Base-by-base conservation (phyloP, 2,113 vertebrate species). In the Larimichthys crocea region DNA sequence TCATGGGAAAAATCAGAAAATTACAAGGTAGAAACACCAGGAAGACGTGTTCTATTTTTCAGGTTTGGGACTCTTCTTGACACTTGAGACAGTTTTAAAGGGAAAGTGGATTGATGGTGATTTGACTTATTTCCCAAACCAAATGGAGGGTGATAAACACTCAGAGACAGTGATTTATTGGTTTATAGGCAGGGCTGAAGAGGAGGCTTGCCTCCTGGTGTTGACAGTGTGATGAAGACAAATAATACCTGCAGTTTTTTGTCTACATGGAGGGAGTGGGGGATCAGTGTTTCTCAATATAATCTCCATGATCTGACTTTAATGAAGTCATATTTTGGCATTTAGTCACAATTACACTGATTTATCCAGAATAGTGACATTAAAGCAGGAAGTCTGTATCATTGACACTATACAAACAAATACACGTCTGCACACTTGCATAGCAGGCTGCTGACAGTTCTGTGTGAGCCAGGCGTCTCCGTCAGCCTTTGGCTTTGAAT, bases 401-500 rank as follows among this genome's bases (percentile, higher is more conserved):
- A 31, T 31, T 69, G 29, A 59, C 0, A 46, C 44, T 31, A 20
- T 50, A 49, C 24, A 77, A 66, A 16, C 52, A 66, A 61, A 72
- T 40, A 15, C 59, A 62, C 11, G 1, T 44, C 57, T 79, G 44
- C 35, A 62, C 26, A 50, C 3, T 26, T 0, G 29, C 71, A 46
- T 12, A 75, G 24, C n/a, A 48, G 64, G 22, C 78, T 64, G 48
- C 31, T 24, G 56, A 72, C 56, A 24, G 42, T 29, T 66, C 10
- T n/a, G 26, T 61, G 59, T 60, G 52, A 80, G 59, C 53, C 68
- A 84, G 46, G 78, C 74, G 16, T 70, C 42, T 61, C 44, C 3
- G 15, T 70, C 68, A 83, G 65, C 56, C 40, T 53, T 77, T 61
- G 82, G 52, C 68, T 80, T 59, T 50, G 60, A 24, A 42, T 20